Conservation (phyloP, 2,888 invertebrate genomes). For the Orthonychiurus folsomi region DNA sequence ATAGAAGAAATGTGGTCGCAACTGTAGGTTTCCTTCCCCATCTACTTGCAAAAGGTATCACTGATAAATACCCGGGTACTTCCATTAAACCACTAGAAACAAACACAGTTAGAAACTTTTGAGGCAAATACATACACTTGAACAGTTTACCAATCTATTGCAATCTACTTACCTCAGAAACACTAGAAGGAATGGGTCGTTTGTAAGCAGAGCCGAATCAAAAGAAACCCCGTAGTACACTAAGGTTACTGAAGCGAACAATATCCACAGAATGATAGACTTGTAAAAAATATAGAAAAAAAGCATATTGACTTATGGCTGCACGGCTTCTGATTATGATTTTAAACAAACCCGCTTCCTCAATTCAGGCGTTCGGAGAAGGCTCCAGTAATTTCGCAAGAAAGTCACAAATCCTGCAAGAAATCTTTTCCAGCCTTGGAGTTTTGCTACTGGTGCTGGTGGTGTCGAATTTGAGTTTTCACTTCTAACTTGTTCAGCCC, state of each 20-base stretch:
- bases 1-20: slow-evolving; percentile 5
- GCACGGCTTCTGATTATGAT: no score
- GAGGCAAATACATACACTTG: no score
- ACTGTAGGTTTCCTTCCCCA: slow-evolving; percentile 16
- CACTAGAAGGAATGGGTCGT: slow-evolving; percentile 35
- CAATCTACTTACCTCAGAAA: slow-evolving; percentile 31
- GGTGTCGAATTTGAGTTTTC: not conserved
- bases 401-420: slow-evolving; percentile 1
- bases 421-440: no score
- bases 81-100: slow-evolving; percentile 18
- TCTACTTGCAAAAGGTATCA: slow-evolving; percentile 15
- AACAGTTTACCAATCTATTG: slow-evolving; percentile 1
- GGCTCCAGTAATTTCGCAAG: slow-evolving; percentile 23
- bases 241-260: slow-evolving; percentile 29
- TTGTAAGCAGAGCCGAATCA: slow-evolving; percentile 30
- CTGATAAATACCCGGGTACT: slow-evolving; percentile 18
- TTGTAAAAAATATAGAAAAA: no score
- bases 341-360: no score
- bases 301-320: no score
- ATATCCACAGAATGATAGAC: slow-evolving; percentile 36
- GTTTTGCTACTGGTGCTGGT: not conserved
- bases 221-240: slow-evolving; percentile 39
- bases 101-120: no score
- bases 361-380: slow-evolving; percentile 32
- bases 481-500: slow-evolving; percentile 9